These are phyloP conservation scores for Rotaria sp. DNA, from an alignment of 2,888 invertebrate species.

Conservation along the genomic window DNA sequence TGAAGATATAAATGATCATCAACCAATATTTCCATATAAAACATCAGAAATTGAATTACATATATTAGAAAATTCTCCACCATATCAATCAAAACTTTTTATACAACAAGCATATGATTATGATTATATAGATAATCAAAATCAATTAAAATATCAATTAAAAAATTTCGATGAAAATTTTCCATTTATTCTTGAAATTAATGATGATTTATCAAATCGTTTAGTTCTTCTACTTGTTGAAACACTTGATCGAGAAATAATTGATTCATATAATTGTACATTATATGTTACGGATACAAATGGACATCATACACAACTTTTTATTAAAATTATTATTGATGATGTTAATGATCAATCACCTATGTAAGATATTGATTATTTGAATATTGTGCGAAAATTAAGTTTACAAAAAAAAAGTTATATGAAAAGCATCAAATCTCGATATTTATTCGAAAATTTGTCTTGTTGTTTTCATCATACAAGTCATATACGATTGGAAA, in stretches of 20 bases:
- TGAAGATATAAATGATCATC: conserved; percentile 7
- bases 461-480: too few relatives aligned
- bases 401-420: too few relatives aligned
- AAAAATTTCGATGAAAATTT: not conserved
- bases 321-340: conserved; percentile 16
- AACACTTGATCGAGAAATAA: not conserved
- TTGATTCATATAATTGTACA: conserved; percentile 23
- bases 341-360: conserved; percentile 20
- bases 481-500: too few relatives aligned
- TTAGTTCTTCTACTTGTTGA: not conserved
- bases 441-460: too few relatives aligned
- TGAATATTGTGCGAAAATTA: too few relatives aligned
- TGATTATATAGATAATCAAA: conserved; percentile 18
- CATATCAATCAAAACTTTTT: conserved; percentile 4
- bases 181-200: not conserved
- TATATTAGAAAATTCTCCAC: conserved; percentile 16
- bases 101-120: conserved; percentile 17
- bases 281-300: not conserved
- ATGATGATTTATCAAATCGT: not conserved
- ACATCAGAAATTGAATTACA: not conserved
- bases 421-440: too few relatives aligned
- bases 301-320: not conserved
- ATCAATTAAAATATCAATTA: conserved; percentile 25
- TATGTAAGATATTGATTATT: not conserved
- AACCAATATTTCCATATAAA: not conserved